Base-by-base conservation (phyloP, 2,888 invertebrate genomes). In the Stenurella melanura region DNA sequence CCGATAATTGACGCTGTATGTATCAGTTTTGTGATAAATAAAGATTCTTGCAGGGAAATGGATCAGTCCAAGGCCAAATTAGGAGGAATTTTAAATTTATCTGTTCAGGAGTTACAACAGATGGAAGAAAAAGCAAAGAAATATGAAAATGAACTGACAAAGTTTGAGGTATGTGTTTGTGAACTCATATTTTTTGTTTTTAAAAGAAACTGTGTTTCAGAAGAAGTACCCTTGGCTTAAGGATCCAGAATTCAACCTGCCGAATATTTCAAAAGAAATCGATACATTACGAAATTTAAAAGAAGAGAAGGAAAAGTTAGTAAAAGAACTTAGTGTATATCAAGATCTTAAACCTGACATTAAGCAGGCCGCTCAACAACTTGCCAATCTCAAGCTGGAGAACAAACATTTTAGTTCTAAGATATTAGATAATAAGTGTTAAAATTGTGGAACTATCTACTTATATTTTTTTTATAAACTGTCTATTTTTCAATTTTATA, bases 331-430 rank as follows among this genome's bases (percentile, higher is more conserved):
- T 34, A 83, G 83, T 18, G 73, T 80, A 38, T 89, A 87, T 79
- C 79, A 85, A 76, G 86, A 85, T 26, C 79, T 89, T 30, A 86
- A 86, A 79, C 88, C 88, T 19, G 86, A 88, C 80, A 80, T 89
- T 11, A 81, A 81, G 72, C 85, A 87, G 80, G 89, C 89, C n/a
- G 82, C 80, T 21, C 82, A 85, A 80, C 87, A 88, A 80, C 79
- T 88, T 63, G 82, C 82, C 34, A 79, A 84, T 73, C 75, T 87
- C 66, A 88, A 88, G 81, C 73, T 79, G 34, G 84, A 87, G 78
- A 83, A 86, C 75, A 82, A 84, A 69, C 80, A 81, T 56, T 73
- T 80, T 21, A 69, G 74, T 57, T 66, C 76, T 57, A 64, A 73
- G 71, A 77, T 75, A 19, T 67, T 74, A 76, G 73, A 73, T 60